phyloP scores from a whole-genome alignment of 2,113 vertebrate genomes.

The Cathartes aura region DNA sequence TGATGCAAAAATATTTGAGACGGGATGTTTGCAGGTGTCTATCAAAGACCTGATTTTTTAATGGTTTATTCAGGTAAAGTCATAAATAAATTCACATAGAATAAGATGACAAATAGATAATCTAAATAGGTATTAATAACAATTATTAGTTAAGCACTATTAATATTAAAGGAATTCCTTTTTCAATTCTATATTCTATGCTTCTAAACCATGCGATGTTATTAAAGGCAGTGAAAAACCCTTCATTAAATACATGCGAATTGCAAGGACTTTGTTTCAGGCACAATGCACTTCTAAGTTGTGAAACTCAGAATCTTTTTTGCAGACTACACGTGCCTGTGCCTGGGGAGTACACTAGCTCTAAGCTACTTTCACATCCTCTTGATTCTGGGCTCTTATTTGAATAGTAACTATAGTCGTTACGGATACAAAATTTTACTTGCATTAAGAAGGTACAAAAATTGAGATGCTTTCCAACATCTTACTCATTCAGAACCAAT shows the following conservation, averaged over 20 bases:
- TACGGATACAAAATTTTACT: background rate
- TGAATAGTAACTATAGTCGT: background rate
- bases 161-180: background rate
- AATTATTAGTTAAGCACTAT: background rate
- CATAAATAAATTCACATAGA: background rate
- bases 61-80: background rate
- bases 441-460: background rate
- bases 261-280: background rate
- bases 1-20: background rate
- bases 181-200: background rate
- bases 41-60: background rate
- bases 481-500: background rate
- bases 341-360: background rate
- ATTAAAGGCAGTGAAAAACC: background rate
- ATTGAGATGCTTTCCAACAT: background rate
- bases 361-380: background rate
- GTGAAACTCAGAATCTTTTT: background rate
- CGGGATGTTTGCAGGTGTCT: background rate
- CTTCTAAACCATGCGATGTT: background rate
- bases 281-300: background rate
- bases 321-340: background rate
- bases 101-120: background rate
- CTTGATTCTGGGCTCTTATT: background rate
- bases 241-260: background rate
- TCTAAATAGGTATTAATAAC: background rate